These are phyloP conservation scores for Lasioglossum villosulum DNA, from an alignment of 2,888 invertebrate genomes.

Conservation along the genomic window DNA sequence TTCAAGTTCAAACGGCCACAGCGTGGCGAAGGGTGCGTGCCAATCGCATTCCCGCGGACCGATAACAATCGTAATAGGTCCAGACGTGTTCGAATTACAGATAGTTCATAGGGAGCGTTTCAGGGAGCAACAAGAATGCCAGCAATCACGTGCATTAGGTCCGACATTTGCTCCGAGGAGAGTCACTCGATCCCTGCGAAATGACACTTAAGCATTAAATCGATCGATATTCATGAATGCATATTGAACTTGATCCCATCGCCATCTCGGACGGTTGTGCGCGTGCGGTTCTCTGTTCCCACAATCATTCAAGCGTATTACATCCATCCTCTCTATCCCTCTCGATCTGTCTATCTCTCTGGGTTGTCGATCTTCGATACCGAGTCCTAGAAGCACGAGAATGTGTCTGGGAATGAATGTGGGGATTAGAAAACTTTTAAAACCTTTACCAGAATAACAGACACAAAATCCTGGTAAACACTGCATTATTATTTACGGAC, in stretches of 20 bases:
- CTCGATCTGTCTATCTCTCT: background rate
- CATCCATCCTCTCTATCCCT: slow-evolving; percentile 17
- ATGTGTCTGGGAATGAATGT: slow-evolving; percentile 33
- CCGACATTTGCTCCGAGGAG: background rate
- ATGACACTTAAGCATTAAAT: slow-evolving; percentile 8
- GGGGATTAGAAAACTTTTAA: background rate
- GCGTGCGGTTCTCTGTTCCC: slow-evolving; percentile 45
- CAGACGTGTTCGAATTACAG: background rate
- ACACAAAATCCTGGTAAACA: too few relatives aligned
- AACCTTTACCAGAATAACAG: too few relatives aligned
- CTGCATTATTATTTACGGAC: too few relatives aligned
- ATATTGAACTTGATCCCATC: slow-evolving; percentile 23
- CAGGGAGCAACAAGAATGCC: background rate
- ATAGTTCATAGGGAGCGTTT: background rate
- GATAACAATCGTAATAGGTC: slow-evolving; percentile 4
- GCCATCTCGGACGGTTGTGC: slow-evolving; percentile 2
- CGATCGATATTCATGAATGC: slow-evolving; percentile 19
- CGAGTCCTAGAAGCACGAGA: slow-evolving; percentile 34
- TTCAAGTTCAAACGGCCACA: background rate
- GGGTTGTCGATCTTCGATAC: slow-evolving; percentile 29
- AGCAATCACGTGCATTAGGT: background rate
- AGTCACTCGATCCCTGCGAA: slow-evolving; percentile 7
- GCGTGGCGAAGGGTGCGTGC: background rate
- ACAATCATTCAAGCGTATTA: slow-evolving; percentile 48
- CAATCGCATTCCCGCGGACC: background rate